Percentiles rank a stretch among this genome's conserved stretches.
These are phyloP conservation scores for Stenopsyche tienmushanensis DNA, from an alignment of 1,140 invertebrate species.

Conservation along the genomic window DNA sequence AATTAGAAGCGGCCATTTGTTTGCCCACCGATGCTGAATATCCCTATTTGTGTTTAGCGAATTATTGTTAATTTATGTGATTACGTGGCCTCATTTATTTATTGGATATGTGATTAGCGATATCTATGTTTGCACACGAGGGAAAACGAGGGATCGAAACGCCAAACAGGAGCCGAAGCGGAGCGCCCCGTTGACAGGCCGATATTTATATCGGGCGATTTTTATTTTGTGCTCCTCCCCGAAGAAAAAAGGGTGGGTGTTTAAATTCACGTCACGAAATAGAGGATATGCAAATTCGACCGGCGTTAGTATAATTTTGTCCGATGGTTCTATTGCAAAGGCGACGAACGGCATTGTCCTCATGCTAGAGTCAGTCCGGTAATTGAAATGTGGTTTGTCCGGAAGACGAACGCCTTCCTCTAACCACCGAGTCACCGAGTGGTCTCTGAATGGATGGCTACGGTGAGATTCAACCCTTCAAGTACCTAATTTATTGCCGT, in stretches of 20 bases:
- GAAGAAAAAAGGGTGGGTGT: too few species aligned
- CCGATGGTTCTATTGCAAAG: too few species aligned
- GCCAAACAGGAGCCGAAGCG: too few species aligned
- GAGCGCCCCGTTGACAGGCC: too few species aligned
- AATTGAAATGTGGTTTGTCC: slow-evolving; percentile 23
- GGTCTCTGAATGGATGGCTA: neutral
- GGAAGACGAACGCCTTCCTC: slow-evolving; percentile 17
- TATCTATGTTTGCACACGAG: neutral
- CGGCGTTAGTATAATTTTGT: neutral
- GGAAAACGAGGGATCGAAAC: too few species aligned
- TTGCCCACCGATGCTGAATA: neutral
- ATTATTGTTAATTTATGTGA: slow-evolving; percentile 26
- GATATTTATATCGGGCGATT: too few species aligned
- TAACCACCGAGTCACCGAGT: neutral
- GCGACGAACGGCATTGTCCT: neutral
- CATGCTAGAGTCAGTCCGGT: neutral
- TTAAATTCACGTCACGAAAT: too few species aligned
- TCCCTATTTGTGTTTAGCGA: slow-evolving; percentile 14
- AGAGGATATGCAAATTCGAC: neutral
- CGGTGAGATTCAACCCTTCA: too few species aligned
- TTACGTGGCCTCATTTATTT: slow-evolving; percentile 8
- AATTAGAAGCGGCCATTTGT: neutral
- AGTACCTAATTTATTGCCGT: too few species aligned
- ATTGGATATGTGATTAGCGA: neutral
- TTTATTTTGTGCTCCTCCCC: too few species aligned